phyloP scores from a whole-genome alignment of 23 tunicate species.

The Phallusia fumigata region DNA sequence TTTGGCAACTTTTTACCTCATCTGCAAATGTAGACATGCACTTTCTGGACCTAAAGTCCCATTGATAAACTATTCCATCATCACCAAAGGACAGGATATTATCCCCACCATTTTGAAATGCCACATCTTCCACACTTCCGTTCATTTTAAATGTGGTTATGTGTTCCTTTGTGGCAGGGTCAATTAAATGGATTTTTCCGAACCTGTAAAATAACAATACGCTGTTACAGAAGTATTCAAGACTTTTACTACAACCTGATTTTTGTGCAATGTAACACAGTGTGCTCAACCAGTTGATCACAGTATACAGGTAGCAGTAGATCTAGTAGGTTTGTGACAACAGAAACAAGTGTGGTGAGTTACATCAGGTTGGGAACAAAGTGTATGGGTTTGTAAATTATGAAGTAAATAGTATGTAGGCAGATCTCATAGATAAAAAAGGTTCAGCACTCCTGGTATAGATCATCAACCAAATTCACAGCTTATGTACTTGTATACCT shows the following conservation, averaged over 20 bases:
- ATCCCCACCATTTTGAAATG: slow-evolving; percentile 62
- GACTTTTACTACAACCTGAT: too few species aligned
- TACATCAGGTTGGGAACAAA: too few species aligned
- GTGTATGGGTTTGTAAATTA: too few species aligned
- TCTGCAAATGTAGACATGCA: slow-evolving; percentile 67
- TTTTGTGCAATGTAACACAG: too few species aligned
- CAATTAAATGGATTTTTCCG: slow-evolving; percentile 79
- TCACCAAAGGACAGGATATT: slow-evolving; percentile 73
- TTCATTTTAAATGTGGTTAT: slow-evolving; percentile 77
- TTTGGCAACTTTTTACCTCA: slow-evolving; percentile 31
- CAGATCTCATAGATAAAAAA: too few species aligned
- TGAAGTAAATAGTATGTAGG: too few species aligned
- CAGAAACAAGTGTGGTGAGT: too few species aligned
- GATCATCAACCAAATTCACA: background rate
- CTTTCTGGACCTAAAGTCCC: slow-evolving; percentile 52
- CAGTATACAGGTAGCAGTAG: too few species aligned
- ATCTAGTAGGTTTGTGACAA: too few species aligned
- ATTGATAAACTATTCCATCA: slow-evolving; percentile 67
- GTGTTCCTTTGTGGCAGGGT: slow-evolving; percentile 64
- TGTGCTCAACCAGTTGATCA: too few species aligned
- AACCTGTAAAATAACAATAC: slow-evolving; percentile 33
- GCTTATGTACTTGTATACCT: background rate
- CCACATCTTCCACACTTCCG: slow-evolving; percentile 74
- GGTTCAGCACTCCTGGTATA: too few species aligned
- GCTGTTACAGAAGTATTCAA: too few species aligned